phyloP scores from a whole-genome alignment of 2,797 vertebrate genomes.

The Macropodus opercularis region DNA sequence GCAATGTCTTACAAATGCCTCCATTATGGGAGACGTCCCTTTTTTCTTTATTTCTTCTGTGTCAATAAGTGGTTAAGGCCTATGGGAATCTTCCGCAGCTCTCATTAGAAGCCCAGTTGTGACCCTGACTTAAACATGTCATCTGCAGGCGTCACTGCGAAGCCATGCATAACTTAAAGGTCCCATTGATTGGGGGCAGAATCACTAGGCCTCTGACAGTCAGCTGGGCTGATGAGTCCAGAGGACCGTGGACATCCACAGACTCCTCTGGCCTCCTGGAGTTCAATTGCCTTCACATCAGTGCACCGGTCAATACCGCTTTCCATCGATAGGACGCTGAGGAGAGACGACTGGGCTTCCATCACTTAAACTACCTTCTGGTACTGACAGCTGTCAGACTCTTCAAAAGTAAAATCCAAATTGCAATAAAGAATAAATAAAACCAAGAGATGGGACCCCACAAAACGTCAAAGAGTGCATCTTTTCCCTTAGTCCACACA shows the following conservation, averaged over 20 bases:
- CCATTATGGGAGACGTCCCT: constrained; percentile 56
- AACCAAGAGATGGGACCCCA: constrained; percentile 12
- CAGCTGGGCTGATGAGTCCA: constrained; percentile 59
- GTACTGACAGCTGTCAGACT: constrained; percentile 49
- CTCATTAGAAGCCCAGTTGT: constrained; percentile 63
- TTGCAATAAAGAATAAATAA: constrained; percentile 21
- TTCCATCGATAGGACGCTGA: constrained; percentile 55
- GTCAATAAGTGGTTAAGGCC: constrained; percentile 58
- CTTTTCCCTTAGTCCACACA: constrained; percentile 17
- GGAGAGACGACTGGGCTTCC: constrained; percentile 48
- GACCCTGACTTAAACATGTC: constrained; percentile 67
- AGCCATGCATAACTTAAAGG: constrained; percentile 65
- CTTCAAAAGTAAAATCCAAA: constrained; percentile 37
- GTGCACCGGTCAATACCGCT: constrained; percentile 56
- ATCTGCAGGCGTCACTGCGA: constrained; percentile 42
- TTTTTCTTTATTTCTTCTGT: constrained; percentile 56
- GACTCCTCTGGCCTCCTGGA: constrained; percentile 40
- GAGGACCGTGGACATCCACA: constrained; percentile 45
- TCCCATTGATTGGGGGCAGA: constrained; percentile 65
- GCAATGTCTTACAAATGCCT: constrained; percentile 63
- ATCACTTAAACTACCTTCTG: constrained; percentile 47
- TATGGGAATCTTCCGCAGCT: constrained; percentile 44
- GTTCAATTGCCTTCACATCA: constrained; percentile 63
- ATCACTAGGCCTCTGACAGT: constrained; percentile 61
- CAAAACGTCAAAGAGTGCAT: constrained; percentile 5